Conservation (phyloP, 2,888 invertebrate genomes). For the Laothoe populi region DNA sequence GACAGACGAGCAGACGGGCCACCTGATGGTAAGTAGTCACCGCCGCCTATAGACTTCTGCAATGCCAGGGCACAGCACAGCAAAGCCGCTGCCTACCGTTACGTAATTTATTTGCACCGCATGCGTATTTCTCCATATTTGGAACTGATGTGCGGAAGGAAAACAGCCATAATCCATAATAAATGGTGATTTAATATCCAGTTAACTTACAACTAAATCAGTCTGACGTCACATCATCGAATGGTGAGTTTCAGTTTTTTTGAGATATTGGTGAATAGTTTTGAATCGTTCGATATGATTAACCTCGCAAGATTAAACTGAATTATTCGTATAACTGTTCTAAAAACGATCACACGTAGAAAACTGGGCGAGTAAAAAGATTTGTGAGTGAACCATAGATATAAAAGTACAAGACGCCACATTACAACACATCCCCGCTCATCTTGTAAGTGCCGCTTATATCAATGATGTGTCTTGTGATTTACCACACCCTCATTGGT, state of each 20-base stretch:
- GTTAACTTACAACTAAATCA: slow-evolving; percentile 62
- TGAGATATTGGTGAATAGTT: neutral
- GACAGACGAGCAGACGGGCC: no score
- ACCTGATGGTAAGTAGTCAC: no score
- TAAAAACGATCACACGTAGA: slow-evolving; percentile 10
- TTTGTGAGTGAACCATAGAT: neutral
- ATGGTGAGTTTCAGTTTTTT: slow-evolving; percentile 65
- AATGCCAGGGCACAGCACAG: no score
- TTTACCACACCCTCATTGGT: no score
- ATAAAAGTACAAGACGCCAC: neutral
- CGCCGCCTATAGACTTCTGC: no score
- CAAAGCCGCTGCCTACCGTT: no score
- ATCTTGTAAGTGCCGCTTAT: no score
- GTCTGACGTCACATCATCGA: slow-evolving; percentile 75
- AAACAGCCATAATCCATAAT: no score
- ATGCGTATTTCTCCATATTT: no score
- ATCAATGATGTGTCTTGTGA: no score
- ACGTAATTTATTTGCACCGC: no score
- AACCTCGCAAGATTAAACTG: neutral
- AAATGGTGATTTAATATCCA: neutral
- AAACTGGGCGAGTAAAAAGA: neutral
- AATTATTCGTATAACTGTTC: neutral
- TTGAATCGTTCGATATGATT: slow-evolving; percentile 12
- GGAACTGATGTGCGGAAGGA: no score
- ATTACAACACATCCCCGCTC: neutral